Evolutionary conservation across 2,113 vertebrate genomes (phyloP), one percentile per base, ranked within the genome.

Genomic region (Cebus imitator): DNA sequence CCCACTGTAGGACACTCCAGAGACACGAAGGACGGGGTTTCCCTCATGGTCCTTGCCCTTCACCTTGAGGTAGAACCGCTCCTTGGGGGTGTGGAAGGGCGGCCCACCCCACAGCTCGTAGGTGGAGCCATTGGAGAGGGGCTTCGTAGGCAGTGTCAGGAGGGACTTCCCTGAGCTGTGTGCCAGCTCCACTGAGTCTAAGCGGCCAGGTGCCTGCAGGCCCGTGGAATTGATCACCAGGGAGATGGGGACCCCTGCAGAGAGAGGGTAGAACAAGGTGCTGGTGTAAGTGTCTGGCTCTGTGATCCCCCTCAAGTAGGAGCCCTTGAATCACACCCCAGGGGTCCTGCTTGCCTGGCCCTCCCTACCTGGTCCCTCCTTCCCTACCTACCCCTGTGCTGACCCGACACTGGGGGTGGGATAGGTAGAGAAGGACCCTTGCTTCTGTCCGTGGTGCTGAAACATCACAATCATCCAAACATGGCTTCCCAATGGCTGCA

Each of bases 1-100:
- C n/a, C 99, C 99, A 81, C 98, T 99, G 98, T 99, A 99, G 80
- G 99, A 99, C 94, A 99, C 99, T 27, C 99, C 99, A 0, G 99
- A 99, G 95, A 99, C 98, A n/a, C 99, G 99, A 96, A 99, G 99
- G 97, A 99, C 98, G 58, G 98, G 97, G 95, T 99, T 99, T 12
- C 99, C 99, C 25, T 99, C 98, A 5, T 96, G 96, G 0, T 99
- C 99, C 96, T 99, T 98, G 4, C 99, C 99, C 11, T 98, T 99
- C 90, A 99, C 99, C 98, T 99, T 99, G 97, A 99, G 98, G 93
- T 99, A 99, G 97, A 99, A 99, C 94, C 99, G 99, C 35, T 99
- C 99, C 0, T 95, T 92, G 32, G 99, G 99, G 0, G 98, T 98
- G 0, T 66, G 98, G 94, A 99, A 99, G 0, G 98, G 98, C 0